phyloP scores from a whole-genome alignment of 2,113 vertebrate species.

The Bubo blakistoni region DNA sequence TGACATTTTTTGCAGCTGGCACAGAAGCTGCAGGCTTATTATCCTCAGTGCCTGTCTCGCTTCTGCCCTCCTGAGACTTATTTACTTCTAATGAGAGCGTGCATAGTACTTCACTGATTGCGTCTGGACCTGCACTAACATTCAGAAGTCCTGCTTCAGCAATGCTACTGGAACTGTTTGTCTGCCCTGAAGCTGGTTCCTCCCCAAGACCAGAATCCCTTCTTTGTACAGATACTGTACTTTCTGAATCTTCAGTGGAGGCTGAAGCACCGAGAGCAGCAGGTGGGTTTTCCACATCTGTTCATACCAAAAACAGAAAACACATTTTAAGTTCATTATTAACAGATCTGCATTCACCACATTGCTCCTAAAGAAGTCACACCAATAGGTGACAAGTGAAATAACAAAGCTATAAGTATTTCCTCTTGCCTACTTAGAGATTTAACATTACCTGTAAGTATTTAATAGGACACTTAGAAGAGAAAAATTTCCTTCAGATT shows the following conservation, averaged over 20 bases:
- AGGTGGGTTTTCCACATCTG: conserved; percentile 50
- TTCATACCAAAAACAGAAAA: neutral
- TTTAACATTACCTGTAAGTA: neutral
- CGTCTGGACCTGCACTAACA: conserved; percentile 84
- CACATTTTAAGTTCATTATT: neutral
- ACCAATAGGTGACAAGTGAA: neutral
- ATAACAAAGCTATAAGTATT: neutral
- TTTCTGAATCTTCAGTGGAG: conserved; percentile 68
- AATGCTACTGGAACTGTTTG: conserved; percentile 3
- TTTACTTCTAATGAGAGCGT: conserved; percentile 91
- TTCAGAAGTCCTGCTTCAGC: conserved; percentile 1
- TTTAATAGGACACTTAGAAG: neutral
- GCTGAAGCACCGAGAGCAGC: neutral
- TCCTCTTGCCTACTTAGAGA: neutral
- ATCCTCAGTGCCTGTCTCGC: conserved; percentile 51
- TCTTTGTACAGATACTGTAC: conserved; percentile 69
- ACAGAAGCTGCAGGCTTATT: conserved; percentile 46
- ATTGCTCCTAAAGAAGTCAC: neutral
- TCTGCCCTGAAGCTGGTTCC: conserved; percentile 71
- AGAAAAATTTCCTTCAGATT: neutral
- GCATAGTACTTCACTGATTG: conserved; percentile 88
- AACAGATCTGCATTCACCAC: neutral
- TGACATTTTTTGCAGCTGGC: conserved; percentile 86
- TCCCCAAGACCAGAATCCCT: conserved; percentile 85
- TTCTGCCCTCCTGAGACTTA: conserved; percentile 69